Base-by-base conservation (phyloP, 2,113 vertebrate species). In the Cyanistes caeruleus region DNA sequence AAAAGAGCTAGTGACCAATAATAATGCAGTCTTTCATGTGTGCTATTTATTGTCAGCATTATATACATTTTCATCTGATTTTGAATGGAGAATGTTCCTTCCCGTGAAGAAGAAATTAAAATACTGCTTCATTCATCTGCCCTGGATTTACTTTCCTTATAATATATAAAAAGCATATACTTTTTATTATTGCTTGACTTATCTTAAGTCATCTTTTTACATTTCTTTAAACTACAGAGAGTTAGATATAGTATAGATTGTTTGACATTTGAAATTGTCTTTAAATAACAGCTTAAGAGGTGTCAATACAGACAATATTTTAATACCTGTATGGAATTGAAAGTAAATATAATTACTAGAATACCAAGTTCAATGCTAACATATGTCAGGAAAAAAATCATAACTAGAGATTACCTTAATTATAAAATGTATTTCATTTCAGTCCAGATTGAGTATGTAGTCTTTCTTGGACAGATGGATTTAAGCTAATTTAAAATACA, bases 21-120 rank as follows among this genome's bases (percentile, higher is more conserved):
- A 33, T 44, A 31, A 52, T 23, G 8, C 7, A 31, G 37, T 37
- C 7, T 60, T 77, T 44, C 23, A 44, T 0, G 0, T 33, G 15
- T n/a, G 13, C 16, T 70, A 24, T 20, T 74, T 70, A 19, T 10
- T 76, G 16, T 60, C 28, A 28, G 3, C n/a, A 19, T 39, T n/a
- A 9, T 31, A n/a, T 13, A 27, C 0, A 0, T 33, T 64, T 94
- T 6, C 19, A 31, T 2, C 7, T 81, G 25, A 69, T 15, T 68
- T 25, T 46, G 19, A 84, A 60, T 28, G 11, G 27, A 76, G 31
- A 72, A 77, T 15, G 5, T n/a, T 44, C 3, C 3, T 76, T 72
- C 7, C 58, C 51, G 8, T 68, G 28, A 82, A 46, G 2, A 68
- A 49, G 43, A 41, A 27, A 80, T 49, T 2, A 64, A 60, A 64